Percentiles rank a stretch among this genome's conserved stretches.
These are phyloP conservation scores for Micronisus gabar DNA, from an alignment of 2,113 vertebrate species.

Conservation along the genomic window DNA sequence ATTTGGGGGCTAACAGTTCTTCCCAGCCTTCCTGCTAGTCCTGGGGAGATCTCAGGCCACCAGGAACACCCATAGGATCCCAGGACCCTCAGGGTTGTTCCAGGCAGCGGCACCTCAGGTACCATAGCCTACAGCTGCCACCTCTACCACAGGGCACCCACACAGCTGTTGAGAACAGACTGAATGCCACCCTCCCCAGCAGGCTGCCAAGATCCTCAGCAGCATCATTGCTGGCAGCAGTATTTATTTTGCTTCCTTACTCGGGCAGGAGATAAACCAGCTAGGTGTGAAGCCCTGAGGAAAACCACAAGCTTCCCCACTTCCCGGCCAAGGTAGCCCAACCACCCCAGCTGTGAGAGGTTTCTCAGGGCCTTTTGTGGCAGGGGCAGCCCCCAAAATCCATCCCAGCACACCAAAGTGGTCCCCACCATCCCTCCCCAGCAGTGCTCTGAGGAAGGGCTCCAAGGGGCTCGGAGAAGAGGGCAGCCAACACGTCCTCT, in stretches of 20 bases:
- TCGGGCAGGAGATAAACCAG: not conserved
- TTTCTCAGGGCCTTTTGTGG: not conserved
- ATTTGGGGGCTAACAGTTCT: not conserved
- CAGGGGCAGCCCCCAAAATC: not conserved
- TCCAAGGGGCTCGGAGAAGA: not conserved
- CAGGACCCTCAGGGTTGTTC: not conserved
- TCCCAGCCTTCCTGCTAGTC: not conserved
- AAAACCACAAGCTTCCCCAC: not conserved
- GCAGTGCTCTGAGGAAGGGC: not conserved
- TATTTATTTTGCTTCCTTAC: not conserved
- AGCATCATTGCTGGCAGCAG: constrained; percentile 4
- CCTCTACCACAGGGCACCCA: not conserved
- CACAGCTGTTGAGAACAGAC: not conserved
- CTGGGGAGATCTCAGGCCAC: not conserved
- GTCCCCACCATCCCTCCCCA: not conserved
- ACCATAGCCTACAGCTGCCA: not conserved
- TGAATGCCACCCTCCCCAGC: not conserved
- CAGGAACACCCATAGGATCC: not conserved
- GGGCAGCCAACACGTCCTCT: not conserved
- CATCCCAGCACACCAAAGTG: not conserved
- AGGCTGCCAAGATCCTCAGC: not conserved
- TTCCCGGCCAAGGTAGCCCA: not conserved
- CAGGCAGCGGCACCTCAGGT: not conserved
- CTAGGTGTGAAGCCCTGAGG: not conserved
- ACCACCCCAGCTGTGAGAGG: not conserved